Percentiles rank a stretch among this genome's conserved stretches.
Evolutionary conservation across 2,113 vertebrate genomes (phyloP).

Genomic region (Cryptoleucopteryx plumbea): DNA sequence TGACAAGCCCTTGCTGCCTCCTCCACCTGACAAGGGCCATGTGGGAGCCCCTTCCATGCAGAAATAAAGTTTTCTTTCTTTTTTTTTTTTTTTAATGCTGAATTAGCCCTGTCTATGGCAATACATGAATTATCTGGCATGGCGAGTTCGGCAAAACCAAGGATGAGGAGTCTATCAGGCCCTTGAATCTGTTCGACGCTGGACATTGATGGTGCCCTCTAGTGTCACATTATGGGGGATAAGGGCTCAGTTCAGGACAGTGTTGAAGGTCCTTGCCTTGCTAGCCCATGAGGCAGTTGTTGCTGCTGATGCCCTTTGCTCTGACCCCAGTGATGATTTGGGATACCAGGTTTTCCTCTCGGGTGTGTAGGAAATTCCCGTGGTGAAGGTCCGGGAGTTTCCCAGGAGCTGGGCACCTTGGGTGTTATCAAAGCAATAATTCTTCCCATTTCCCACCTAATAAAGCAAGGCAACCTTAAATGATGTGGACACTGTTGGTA

Average conservation of each 20-base stretch:
- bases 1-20: background rate
- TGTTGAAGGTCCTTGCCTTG: background rate
- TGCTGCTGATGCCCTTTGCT: background rate
- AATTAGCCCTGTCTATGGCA: background rate
- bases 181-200: background rate
- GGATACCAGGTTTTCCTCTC: background rate
- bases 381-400: background rate
- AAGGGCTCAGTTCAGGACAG: background rate
- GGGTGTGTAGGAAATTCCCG: background rate
- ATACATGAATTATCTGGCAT: background rate
- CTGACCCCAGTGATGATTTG: background rate
- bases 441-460: background rate
- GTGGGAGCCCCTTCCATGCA: background rate
- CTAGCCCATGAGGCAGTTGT: background rate
- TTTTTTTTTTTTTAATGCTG: background rate
- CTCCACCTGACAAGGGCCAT: background rate
- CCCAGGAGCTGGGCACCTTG: background rate
- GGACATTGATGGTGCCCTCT: background rate
- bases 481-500: rapidly evolving
- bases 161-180: rapidly evolving
- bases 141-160: background rate
- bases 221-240: background rate
- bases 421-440: background rate
- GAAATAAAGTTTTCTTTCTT: background rate
- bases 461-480: background rate